A percentile compares a stretch with the other conserved stretches of the same genome.
phyloP scores from a whole-genome alignment of 1,140 invertebrate species.

The Vollenhovia emeryi region DNA sequence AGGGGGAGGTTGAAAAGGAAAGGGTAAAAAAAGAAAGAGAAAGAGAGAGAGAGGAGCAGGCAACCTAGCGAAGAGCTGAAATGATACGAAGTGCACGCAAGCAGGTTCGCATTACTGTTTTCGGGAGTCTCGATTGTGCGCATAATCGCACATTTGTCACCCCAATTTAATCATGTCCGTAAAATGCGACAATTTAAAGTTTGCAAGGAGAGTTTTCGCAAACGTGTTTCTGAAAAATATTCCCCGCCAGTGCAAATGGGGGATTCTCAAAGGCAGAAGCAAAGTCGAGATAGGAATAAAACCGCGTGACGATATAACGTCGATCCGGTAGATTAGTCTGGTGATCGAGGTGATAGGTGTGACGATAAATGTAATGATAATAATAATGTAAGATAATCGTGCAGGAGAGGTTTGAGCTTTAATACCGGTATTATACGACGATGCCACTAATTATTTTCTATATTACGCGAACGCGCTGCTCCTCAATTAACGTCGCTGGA shows the following conservation, averaged over 20 bases:
- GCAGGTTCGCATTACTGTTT: slow-evolving; percentile 23
- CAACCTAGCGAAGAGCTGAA: neutral
- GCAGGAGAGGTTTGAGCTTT: neutral
- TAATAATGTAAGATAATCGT: neutral
- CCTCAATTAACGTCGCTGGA: neutral
- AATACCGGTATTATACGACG: neutral
- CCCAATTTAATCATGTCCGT: neutral
- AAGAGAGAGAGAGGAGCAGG: slow-evolving; percentile 19
- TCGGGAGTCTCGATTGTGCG: slow-evolving; percentile 5
- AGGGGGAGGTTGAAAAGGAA: slow-evolving; percentile 57
- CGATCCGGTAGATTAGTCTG: neutral
- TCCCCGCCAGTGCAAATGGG: neutral
- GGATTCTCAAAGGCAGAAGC: neutral
- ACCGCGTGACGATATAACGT: neutral
- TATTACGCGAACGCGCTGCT: neutral
- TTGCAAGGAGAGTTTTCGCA: neutral
- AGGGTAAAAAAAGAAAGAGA: slow-evolving; percentile 64
- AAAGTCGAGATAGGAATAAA: neutral
- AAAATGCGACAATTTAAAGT: neutral
- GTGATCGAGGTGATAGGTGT: neutral
- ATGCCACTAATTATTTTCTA: neutral
- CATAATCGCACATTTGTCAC: slow-evolving; percentile 22
- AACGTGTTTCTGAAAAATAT: neutral
- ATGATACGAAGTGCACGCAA: slow-evolving; percentile 24
- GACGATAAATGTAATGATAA: neutral